Evolutionary conservation across 1,140 invertebrate genomes (phyloP).

Genomic region (Piezodorus guildinii): DNA sequence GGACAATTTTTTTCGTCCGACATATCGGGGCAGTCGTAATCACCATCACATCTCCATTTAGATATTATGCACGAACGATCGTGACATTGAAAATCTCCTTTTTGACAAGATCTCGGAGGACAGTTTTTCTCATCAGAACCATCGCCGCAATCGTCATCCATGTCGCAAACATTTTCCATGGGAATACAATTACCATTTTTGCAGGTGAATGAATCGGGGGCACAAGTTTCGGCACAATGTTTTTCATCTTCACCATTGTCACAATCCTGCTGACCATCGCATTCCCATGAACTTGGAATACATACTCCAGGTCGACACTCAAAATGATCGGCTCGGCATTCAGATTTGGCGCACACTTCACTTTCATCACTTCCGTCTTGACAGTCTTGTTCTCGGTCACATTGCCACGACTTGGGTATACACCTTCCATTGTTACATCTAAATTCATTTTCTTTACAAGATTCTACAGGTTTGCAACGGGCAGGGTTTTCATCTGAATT

Average conservation of each 20-base stretch:
- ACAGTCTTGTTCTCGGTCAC: constrained; percentile 66
- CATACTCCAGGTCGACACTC: constrained; percentile 60
- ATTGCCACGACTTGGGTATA: constrained; percentile 62
- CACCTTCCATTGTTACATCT: constrained; percentile 60
- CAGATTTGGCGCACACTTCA: constrained; percentile 54
- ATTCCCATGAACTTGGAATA: constrained; percentile 32
- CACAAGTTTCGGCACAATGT: constrained; percentile 77
- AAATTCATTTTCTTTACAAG: constrained; percentile 53
- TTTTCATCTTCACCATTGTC: constrained; percentile 49
- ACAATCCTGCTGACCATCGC: constrained; percentile 53
- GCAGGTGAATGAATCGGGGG: constrained; percentile 80
- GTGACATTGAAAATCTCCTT: constrained; percentile 55
- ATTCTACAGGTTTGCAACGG: constrained; percentile 42
- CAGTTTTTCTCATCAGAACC: constrained; percentile 70
- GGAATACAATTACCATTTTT: constrained; percentile 80
- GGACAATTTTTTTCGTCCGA: constrained; percentile 62
- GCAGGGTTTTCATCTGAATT: constrained; percentile 62
- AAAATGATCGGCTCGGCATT: constrained; percentile 73
- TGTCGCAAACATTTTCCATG: constrained; percentile 75
- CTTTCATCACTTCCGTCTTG: constrained; percentile 62
- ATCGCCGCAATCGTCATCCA: constrained; percentile 76
- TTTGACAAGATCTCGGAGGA: constrained; percentile 44
- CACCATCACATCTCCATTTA: constrained; percentile 75
- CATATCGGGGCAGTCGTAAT: constrained; percentile 67
- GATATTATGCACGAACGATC: constrained; percentile 53